phyloP scores from a whole-genome alignment of 2,888 invertebrate species.

The Dascillus cervinus region DNA sequence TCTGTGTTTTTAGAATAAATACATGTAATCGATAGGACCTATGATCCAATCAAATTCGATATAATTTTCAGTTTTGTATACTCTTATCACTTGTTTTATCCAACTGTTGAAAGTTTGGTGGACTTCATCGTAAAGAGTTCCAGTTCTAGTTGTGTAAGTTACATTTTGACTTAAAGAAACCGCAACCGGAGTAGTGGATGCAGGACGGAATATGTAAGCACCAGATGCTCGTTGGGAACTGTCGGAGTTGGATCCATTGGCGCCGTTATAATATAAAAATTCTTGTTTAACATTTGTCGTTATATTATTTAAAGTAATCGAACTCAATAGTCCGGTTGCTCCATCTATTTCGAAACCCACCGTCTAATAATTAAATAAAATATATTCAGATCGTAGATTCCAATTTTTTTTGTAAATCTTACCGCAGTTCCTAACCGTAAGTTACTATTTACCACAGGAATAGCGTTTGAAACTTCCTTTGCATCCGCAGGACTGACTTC shows the following conservation, averaged over 20 bases:
- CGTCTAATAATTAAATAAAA: slow-evolving; percentile 12
- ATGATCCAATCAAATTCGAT: slow-evolving; percentile 69
- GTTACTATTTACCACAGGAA: slow-evolving; percentile 6
- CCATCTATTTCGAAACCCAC: slow-evolving; percentile 46
- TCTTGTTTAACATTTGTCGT: slow-evolving; percentile 47
- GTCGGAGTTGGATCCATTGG: slow-evolving; percentile 53
- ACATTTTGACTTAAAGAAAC: slow-evolving; percentile 11
- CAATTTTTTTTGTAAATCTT: slow-evolving; percentile 6
- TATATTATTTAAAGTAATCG: slow-evolving; percentile 43
- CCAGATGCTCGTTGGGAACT: slow-evolving; percentile 69
- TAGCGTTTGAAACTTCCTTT: neutral
- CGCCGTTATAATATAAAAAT: slow-evolving; percentile 65
- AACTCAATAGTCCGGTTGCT: slow-evolving; percentile 48
- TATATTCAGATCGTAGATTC: neutral
- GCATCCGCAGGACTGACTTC: slow-evolving; percentile 11
- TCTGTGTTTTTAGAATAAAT: slow-evolving; percentile 21
- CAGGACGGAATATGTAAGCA: slow-evolving; percentile 82
- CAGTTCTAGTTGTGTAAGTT: slow-evolving; percentile 30
- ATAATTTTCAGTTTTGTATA: slow-evolving; percentile 52
- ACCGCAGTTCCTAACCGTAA: slow-evolving; percentile 21
- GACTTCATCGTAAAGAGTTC: slow-evolving; percentile 51
- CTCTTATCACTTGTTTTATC: slow-evolving; percentile 61
- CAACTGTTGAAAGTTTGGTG: slow-evolving; percentile 60
- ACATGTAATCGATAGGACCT: slow-evolving; percentile 63
- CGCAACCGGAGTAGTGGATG: slow-evolving; percentile 9